Base-by-base conservation (phyloP, 2,888 invertebrate genomes). In the Alitta virens region DNA sequence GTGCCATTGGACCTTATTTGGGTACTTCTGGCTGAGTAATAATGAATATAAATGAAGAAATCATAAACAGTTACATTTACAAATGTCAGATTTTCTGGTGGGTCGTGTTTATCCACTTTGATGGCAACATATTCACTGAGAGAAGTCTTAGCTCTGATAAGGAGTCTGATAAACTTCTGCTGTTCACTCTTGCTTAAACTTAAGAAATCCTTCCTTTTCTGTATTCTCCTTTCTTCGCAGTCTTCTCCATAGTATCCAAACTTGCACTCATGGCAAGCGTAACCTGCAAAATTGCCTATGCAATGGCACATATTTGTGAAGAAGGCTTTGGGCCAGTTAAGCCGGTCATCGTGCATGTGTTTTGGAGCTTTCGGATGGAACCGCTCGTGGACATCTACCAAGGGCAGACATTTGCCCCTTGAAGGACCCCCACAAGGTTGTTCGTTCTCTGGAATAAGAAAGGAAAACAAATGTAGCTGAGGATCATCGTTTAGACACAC, bases 261-360 rank as follows among this genome's bases (percentile, higher is more conserved):
- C 24, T 58, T 57, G 18, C 63, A 63, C 14, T 54, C 54, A 12
- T 63, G 58, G 42, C 64, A 64, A 33, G 50, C 54, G 54, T 56
- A 55, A 5, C 64, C 64, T 7, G 42, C 42, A 40, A 33, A 64
- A 50, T 60, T 56, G 42, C 40, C 42, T 16, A 18, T 25, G 24
- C 64, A 64, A 14, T 7, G 18, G 49, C 64, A 64, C 21, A 24
- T 63, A 26, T 27, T 33, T 23, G 49, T 24, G 52, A 64, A 64
- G 62, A 64, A 64, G 16, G 46, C 27, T n/a, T 23, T 18, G 2
- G 64, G 64, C 64, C 64, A 64, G 62, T 60, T 43, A 1, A 63
- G 56, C 1, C 64, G 64, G 52, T 64, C 64, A 42, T 64, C 64
- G 24, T 62, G 24, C 16, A 26, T 21, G 24, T 57, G 62, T 12